Conservation (phyloP, 92 coral and sea anemone genomes). For the Palythoa heliodiscus region DNA sequence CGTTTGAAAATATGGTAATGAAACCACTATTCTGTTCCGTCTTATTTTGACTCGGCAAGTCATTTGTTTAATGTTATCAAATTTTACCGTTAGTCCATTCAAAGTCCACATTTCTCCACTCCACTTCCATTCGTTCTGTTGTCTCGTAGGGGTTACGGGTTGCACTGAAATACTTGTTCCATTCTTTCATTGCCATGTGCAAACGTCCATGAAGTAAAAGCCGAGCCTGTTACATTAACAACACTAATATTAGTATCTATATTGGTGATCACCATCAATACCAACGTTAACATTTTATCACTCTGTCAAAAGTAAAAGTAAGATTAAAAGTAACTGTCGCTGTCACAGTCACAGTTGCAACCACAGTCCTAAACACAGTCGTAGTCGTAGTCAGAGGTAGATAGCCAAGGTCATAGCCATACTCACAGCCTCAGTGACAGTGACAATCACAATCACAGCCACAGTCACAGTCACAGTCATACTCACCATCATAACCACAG, state of each 20-base stretch:
- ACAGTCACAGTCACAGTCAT: too few relatives aligned
- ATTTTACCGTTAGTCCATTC: slow-evolving; percentile 94
- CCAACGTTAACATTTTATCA: neutral
- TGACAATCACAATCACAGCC: too few relatives aligned
- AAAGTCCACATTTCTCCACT: slow-evolving; percentile 85
- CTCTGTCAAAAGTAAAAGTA: neutral
- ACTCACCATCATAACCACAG: too few relatives aligned
- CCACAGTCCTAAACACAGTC: too few relatives aligned
- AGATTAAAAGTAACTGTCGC: too few relatives aligned
- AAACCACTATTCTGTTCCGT: too few relatives aligned
- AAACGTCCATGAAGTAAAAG: slow-evolving; percentile 95
- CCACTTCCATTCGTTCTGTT: slow-evolving; percentile 91
- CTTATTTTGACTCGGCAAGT: too few relatives aligned
- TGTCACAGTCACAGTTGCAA: too few relatives aligned
- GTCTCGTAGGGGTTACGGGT: slow-evolving; percentile 93
- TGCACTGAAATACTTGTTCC: slow-evolving; percentile 95
- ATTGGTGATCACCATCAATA: neutral
- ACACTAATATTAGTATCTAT: neutral
- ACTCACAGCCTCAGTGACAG: too few relatives aligned
- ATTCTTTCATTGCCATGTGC: slow-evolving; percentile 78
- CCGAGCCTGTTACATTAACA: slow-evolving; percentile 62
- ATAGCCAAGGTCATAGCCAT: too few relatives aligned
- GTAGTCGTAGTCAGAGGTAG: too few relatives aligned
- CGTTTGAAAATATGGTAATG: too few relatives aligned
- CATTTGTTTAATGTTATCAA: neutral